These are phyloP conservation scores for Pseudorasbora parva DNA, from an alignment of 2,113 vertebrate species.

Conservation along the genomic window DNA sequence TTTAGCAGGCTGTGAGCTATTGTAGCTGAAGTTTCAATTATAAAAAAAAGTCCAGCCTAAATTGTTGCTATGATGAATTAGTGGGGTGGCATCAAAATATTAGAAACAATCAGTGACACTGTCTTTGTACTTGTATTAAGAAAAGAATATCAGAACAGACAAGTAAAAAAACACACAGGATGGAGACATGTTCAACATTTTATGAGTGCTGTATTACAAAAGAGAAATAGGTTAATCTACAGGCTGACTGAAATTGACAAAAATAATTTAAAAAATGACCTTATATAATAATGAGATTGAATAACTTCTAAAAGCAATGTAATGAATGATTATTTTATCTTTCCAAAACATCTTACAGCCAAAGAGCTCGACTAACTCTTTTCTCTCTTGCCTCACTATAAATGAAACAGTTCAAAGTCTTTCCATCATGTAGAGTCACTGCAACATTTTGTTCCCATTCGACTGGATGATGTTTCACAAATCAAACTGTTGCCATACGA, in stretches of 20 bases:
- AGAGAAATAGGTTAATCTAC: not conserved
- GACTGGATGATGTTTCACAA: not conserved
- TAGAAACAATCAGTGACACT: not conserved
- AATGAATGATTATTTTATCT: not conserved
- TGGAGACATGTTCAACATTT: not conserved
- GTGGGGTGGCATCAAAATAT: not conserved
- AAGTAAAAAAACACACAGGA: not conserved
- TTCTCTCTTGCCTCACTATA: not conserved
- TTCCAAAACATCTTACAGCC: not conserved
- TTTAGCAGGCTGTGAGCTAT: not conserved
- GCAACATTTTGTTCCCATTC: constrained; percentile 5
- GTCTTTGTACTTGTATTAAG: not conserved
- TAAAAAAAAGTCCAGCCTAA: not conserved
- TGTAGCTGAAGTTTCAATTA: not conserved
- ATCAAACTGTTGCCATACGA: not conserved
- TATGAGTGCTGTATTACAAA: constrained; percentile 15
- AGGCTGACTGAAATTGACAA: not conserved
- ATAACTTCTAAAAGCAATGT: constrained; percentile 19
- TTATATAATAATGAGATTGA: not conserved
- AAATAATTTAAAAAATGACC: not conserved
- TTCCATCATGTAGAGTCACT: not conserved
- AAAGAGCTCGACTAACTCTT: not conserved
- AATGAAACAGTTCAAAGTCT: not conserved
- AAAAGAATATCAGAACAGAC: not conserved
- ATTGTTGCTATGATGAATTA: not conserved